Evolutionary conservation across 2,797 vertebrate species (phyloP).

Genomic region (Oophaga sylvatica): DNA sequence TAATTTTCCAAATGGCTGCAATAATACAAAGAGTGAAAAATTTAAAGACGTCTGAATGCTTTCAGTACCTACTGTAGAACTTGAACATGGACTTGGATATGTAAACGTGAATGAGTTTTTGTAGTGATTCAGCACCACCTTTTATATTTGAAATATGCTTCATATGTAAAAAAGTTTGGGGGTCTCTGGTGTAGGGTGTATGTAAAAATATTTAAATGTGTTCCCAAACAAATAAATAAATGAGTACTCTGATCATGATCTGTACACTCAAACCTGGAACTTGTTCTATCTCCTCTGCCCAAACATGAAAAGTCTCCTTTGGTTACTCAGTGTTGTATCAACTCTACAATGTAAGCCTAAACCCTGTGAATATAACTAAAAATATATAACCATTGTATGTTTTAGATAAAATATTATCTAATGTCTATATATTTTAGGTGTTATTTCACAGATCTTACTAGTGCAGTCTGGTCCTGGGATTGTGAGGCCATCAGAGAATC

Average conservation of each 20-base stretch:
- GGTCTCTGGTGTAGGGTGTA: background rate
- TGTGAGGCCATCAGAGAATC: constrained; percentile 15
- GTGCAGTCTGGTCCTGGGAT: too few species aligned
- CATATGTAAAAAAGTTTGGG: too few species aligned
- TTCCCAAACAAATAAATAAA: background rate
- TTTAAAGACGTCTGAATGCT: too few species aligned
- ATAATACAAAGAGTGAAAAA: too few species aligned
- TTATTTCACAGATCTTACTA: constrained; percentile 12
- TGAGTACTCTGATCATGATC: background rate
- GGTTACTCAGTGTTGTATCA: background rate
- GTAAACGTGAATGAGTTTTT: too few species aligned
- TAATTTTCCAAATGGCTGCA: too few species aligned
- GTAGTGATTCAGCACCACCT: too few species aligned
- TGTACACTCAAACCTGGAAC: background rate
- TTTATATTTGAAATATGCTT: too few species aligned
- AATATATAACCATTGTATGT: background rate
- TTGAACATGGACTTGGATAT: too few species aligned
- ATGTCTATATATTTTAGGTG: background rate
- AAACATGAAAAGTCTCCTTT: background rate
- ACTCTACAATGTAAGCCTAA: background rate
- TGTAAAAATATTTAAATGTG: constrained; percentile 1
- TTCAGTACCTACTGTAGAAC: too few species aligned
- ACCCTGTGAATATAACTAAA: background rate
- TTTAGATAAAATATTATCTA: background rate
- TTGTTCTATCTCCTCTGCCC: background rate